These are phyloP conservation scores for Ficedula albicollis DNA, from an alignment of 2,797 vertebrate genomes.

Conservation along the genomic window DNA sequence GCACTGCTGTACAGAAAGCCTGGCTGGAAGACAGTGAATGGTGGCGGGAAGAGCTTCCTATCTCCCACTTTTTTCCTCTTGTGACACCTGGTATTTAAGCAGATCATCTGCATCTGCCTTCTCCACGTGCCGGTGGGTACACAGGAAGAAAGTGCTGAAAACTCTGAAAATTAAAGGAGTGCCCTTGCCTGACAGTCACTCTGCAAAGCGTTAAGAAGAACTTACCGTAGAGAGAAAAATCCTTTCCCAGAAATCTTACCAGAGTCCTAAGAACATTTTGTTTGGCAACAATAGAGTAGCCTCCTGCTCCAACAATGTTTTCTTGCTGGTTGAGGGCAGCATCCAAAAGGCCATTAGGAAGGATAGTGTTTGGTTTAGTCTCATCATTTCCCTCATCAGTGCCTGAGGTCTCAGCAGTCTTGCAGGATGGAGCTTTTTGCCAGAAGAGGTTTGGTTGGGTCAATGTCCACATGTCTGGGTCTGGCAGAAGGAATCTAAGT, in stretches of 20 bases:
- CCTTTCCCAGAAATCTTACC: background rate
- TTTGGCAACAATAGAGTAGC: background rate
- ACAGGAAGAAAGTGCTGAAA: background rate
- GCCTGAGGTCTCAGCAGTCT: background rate
- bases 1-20: background rate
- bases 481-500: background rate
- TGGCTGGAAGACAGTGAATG: background rate
- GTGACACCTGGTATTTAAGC: background rate
- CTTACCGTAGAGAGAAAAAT: background rate
- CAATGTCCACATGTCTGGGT: background rate
- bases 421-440: background rate
- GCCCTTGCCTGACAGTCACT: background rate
- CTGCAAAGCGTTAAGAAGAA: background rate
- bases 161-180: background rate
- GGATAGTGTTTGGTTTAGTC: background rate
- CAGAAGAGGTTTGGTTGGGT: background rate
- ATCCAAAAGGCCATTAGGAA: background rate
- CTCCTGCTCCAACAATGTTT: background rate
- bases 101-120: background rate
- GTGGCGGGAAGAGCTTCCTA: background rate
- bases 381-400: background rate
- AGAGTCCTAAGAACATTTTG: background rate
- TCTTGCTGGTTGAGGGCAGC: background rate
- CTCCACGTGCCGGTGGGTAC: accelerated
- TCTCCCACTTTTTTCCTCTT: background rate